Conservation (phyloP, 2,113 vertebrate genomes). For the Mormyrus lacerda region DNA sequence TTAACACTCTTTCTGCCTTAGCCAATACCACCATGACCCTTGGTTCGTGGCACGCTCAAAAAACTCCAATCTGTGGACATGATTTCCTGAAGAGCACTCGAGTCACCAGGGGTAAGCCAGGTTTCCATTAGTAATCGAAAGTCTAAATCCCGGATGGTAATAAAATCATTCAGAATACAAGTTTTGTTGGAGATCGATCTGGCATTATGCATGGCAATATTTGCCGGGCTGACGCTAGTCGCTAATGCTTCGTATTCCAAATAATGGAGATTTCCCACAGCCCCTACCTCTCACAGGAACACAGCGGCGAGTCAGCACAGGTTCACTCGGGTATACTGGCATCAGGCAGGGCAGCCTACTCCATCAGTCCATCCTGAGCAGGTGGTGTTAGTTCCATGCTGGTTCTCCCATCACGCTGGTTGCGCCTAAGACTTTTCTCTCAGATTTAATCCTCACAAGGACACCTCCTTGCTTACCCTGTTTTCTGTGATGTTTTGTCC, state of each 20-base stretch:
- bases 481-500: background rate
- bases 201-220: background rate
- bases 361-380: background rate
- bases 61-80: background rate
- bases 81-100: background rate
- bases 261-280: background rate
- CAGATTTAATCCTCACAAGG: background rate
- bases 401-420: background rate
- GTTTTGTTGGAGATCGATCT: background rate
- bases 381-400: background rate
- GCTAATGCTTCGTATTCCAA: background rate
- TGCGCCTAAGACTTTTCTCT: background rate
- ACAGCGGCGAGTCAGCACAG: background rate
- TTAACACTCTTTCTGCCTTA: no score
- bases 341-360: background rate
- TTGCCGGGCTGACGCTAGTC: background rate
- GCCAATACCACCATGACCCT: background rate
- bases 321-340: background rate
- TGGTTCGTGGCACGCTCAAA: background rate
- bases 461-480: background rate
- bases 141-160: background rate
- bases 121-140: background rate
- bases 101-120: background rate
- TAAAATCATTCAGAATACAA: background rate
- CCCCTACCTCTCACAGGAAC: background rate